Conservation (phyloP, 37 sponge, comb jelly and placozoan species). For the Eunapius fragilis region DNA sequence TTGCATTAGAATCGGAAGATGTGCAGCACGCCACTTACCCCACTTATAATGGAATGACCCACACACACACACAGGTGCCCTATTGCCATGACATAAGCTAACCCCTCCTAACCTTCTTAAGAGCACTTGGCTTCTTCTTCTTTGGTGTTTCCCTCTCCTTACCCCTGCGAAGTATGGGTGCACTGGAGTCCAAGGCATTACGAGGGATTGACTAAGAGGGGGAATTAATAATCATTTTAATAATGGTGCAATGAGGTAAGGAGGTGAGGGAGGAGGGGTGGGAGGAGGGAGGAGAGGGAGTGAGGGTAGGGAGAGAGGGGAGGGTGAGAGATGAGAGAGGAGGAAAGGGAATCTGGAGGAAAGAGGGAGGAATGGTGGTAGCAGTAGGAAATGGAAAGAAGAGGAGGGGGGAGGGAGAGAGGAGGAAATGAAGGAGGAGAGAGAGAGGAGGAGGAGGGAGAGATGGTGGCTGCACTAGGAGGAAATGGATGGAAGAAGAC, state of each 20-base stretch:
- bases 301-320: background rate
- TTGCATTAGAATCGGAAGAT: too few relatives aligned
- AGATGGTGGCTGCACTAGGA: too few relatives aligned
- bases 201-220: conserved; percentile 10
- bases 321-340: background rate
- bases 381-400: too few relatives aligned
- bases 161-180: conserved; percentile 78
- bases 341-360: background rate
- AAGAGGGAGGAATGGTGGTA: too few relatives aligned
- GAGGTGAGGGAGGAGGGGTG: background rate
- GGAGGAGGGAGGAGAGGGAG: too few relatives aligned
- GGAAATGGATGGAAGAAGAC: too few relatives aligned
- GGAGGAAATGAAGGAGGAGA: too few relatives aligned
- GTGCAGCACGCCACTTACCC: too few relatives aligned
- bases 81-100: background rate
- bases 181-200: conserved; percentile 91
- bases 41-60: too few relatives aligned
- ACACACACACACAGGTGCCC: background rate
- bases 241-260: too few relatives aligned
- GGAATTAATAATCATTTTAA: background rate
- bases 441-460: too few relatives aligned
- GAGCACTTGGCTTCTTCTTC: conserved; percentile 78
- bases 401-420: too few relatives aligned
- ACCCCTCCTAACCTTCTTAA: conserved; percentile 80
- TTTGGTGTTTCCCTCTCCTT: conserved; percentile 93